Conservation (phyloP, 2,797 vertebrate genomes). For the Aplochiton taeniatus region DNA sequence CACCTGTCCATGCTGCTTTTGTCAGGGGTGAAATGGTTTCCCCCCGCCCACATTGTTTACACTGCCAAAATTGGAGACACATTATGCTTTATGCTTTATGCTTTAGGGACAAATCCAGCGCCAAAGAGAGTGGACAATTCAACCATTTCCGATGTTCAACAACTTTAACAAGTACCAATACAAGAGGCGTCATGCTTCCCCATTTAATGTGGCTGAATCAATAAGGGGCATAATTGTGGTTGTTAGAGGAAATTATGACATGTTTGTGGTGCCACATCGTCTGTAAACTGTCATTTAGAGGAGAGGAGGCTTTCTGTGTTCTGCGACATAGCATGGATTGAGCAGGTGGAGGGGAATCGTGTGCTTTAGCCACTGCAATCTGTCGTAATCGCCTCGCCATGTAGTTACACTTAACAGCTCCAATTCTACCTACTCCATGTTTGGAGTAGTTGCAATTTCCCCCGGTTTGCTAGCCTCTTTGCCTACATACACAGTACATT, state of each 20-base stretch:
- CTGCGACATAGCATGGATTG: slow-evolving; percentile 41
- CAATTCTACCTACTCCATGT: slow-evolving; percentile 45
- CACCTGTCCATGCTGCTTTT: slow-evolving; percentile 50
- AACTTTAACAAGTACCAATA: slow-evolving; percentile 59
- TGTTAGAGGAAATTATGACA: slow-evolving; percentile 75
- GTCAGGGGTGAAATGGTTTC: slow-evolving; percentile 47
- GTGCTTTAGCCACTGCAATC: slow-evolving; percentile 58
- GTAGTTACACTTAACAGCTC: slow-evolving; percentile 54
- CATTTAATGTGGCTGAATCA: slow-evolving; percentile 61
- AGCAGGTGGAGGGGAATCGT: slow-evolving; percentile 65
- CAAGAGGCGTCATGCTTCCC: slow-evolving; percentile 45
- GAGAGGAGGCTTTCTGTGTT: slow-evolving; percentile 60
- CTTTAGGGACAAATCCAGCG: slow-evolving; percentile 38
- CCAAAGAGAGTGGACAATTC: slow-evolving; percentile 55
- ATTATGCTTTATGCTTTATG: slow-evolving; percentile 35
- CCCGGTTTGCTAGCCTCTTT: slow-evolving; percentile 45
- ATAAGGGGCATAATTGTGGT: slow-evolving; percentile 73
- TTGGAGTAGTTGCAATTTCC: slow-evolving; percentile 57
- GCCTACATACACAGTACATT: slow-evolving; percentile 40
- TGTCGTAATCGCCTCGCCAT: slow-evolving; percentile 67
- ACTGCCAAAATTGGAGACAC: slow-evolving; percentile 47
- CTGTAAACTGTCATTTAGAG: slow-evolving; percentile 71
- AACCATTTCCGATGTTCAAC: slow-evolving; percentile 50
- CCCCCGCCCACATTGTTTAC: slow-evolving; percentile 43
- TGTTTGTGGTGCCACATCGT: slow-evolving; percentile 66